Evolutionary conservation across 2,797 vertebrate genomes (phyloP).

Genomic region (Gephyroberyx darwinii): DNA sequence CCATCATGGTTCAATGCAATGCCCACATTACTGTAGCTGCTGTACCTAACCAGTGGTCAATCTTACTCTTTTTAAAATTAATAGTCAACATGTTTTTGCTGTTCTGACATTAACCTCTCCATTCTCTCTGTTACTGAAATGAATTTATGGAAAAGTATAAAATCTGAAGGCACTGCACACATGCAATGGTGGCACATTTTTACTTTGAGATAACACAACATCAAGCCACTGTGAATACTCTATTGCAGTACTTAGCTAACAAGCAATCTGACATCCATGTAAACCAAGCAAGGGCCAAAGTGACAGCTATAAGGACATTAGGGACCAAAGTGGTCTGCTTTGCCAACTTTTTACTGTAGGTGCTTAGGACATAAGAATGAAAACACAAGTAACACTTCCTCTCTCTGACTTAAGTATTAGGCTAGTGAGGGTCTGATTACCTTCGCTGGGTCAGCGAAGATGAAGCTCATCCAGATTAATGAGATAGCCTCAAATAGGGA

Average conservation of each 20-base stretch:
- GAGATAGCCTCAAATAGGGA: not conserved
- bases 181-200: too few relatives aligned
- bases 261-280: not conserved
- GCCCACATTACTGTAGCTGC: not conserved
- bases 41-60: not conserved
- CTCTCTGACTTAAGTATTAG: too few relatives aligned
- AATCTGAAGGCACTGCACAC: too few relatives aligned
- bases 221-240: not conserved
- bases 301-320: too few relatives aligned
- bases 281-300: not conserved
- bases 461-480: not conserved
- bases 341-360: too few relatives aligned
- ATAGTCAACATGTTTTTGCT: not conserved
- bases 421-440: too few relatives aligned
- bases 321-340: too few relatives aligned
- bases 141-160: not conserved
- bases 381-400: too few relatives aligned
- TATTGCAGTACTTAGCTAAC: not conserved
- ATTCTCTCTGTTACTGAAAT: slow-evolving; percentile 1
- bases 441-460: not conserved
- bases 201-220: not conserved
- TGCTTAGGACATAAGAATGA: too few relatives aligned
- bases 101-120: not conserved
- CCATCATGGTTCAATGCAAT: too few relatives aligned
- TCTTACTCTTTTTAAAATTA: not conserved